Conservation (phyloP, 2,113 vertebrate genomes). For the Charadrius vociferus region DNA sequence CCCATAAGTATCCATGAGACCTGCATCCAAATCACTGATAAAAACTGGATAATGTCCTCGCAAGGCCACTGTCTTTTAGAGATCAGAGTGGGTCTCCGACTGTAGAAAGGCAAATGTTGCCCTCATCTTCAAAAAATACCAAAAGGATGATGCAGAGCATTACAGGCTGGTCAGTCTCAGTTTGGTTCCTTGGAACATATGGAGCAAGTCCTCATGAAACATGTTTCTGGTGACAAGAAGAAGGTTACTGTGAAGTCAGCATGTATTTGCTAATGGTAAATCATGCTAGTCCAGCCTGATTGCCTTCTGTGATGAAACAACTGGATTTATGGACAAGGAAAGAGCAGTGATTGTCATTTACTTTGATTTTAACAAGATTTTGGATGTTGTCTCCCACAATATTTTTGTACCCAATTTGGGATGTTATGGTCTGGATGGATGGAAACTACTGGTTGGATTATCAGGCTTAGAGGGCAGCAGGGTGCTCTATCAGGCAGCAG, state of each 20-base stretch:
- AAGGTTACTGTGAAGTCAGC: background rate
- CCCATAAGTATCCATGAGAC: background rate
- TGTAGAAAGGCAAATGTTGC: background rate
- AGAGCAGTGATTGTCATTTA: background rate
- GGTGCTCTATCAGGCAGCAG: background rate
- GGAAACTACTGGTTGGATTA: background rate
- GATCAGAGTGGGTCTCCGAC: background rate
- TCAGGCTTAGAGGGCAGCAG: background rate
- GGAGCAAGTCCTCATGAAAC: background rate
- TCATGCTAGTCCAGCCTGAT: background rate
- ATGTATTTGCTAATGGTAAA: background rate
- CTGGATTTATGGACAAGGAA: background rate
- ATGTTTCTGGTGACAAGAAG: background rate
- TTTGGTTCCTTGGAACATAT: background rate
- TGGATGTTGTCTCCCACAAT: background rate
- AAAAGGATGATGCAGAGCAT: background rate
- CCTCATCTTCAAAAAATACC: background rate
- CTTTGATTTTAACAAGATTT: background rate
- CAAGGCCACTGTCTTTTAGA: background rate
- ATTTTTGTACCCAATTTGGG: background rate
- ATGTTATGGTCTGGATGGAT: background rate
- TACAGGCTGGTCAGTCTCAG: background rate
- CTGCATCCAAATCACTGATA: background rate
- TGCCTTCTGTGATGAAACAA: background rate
- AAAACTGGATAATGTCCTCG: background rate